These are phyloP conservation scores for Periophthalmodon schlosseri DNA, from an alignment of 2,113 vertebrate species.

Conservation along the genomic window DNA sequence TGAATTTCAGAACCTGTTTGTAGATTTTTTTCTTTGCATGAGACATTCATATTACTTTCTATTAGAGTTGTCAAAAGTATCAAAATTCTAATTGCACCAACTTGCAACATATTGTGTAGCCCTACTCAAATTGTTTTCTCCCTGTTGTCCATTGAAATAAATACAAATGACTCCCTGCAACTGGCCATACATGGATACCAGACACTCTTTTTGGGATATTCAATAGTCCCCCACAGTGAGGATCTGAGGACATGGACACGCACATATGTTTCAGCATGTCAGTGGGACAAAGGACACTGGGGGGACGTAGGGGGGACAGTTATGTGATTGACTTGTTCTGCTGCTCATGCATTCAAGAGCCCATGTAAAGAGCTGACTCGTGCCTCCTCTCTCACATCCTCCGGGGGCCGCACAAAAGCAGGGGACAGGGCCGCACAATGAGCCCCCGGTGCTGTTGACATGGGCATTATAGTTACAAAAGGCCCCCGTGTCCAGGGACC, in stretches of 20 bases:
- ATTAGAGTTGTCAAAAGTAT: too few relatives aligned
- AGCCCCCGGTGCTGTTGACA: constrained; percentile 50
- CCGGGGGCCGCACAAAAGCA: constrained; percentile 1
- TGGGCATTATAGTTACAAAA: constrained; percentile 57
- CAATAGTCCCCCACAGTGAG: background rate
- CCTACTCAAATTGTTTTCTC: too few relatives aligned
- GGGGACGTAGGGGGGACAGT: background rate
- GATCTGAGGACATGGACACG: background rate
- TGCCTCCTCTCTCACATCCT: constrained; percentile 2
- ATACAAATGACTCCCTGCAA: background rate
- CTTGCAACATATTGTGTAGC: too few relatives aligned
- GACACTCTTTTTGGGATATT: background rate
- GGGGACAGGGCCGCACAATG: constrained; percentile 41
- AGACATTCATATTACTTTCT: too few relatives aligned
- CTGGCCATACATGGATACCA: background rate
- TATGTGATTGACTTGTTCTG: constrained; percentile 1
- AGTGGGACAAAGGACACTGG: background rate
- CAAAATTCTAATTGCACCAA: too few relatives aligned
- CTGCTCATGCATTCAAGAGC: background rate
- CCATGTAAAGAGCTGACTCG: background rate
- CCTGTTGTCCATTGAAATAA: background rate
- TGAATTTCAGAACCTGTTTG: too few relatives aligned
- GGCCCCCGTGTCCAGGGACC: constrained; percentile 36
- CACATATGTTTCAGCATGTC: background rate
- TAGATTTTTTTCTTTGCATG: too few relatives aligned